A percentile compares a stretch with the other conserved stretches of the same genome.
These are phyloP conservation scores for Climacteris rufus DNA, from an alignment of 2,113 vertebrate genomes.

Conservation along the genomic window DNA sequence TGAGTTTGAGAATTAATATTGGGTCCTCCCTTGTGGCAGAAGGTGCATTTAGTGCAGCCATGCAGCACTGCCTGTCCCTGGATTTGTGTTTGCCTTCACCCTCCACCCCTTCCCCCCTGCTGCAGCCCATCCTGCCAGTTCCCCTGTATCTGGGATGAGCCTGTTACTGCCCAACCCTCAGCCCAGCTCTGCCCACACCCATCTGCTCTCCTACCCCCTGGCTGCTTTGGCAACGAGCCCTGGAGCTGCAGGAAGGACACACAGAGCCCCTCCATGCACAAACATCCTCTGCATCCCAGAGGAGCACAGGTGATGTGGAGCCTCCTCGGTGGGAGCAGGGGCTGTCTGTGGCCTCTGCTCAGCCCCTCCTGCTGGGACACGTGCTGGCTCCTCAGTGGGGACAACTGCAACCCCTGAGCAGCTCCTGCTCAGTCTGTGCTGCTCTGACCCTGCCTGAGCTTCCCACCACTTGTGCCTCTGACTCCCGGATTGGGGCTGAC, in stretches of 20 bases:
- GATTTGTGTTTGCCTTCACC: not conserved
- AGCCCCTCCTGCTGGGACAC: not conserved
- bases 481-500: not conserved
- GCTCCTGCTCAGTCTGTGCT: not conserved
- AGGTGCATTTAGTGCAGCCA: not conserved
- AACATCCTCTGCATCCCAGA: not conserved
- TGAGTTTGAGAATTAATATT: not conserved
- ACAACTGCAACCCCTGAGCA: fast-evolving
- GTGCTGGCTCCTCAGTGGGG: not conserved
- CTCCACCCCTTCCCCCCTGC: not conserved
- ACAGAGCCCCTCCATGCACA: fast-evolving
- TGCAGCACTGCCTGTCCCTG: not conserved
- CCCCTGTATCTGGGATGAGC: not conserved
- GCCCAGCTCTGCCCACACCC: not conserved
- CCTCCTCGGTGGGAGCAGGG: too few species aligned
- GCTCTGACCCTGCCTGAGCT: not conserved
- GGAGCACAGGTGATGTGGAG: not conserved
- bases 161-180: not conserved
- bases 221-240: not conserved
- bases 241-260: not conserved
- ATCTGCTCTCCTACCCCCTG: not conserved
- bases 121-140: not conserved
- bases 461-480: not conserved
- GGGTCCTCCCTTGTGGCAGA: not conserved
- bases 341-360: not conserved